These are phyloP conservation scores for Pollimyrus isidori DNA, from an alignment of 2,113 vertebrate genomes.

Conservation along the genomic window DNA sequence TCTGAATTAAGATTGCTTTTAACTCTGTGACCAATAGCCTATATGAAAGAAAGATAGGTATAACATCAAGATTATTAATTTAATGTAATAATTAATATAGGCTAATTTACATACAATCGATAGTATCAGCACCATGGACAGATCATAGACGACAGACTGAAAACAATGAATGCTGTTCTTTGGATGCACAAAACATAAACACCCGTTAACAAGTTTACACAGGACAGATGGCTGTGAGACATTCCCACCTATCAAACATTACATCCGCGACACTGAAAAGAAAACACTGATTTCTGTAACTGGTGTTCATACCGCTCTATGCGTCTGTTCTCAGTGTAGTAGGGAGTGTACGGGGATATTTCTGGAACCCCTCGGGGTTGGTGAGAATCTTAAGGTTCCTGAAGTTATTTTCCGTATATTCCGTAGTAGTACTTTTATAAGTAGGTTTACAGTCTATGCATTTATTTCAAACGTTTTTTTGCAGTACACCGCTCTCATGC, in stretches of 20 bases:
- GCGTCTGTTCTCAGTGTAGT: not conserved
- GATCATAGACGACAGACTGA: not conserved
- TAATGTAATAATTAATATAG: not conserved
- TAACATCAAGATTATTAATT: not conserved
- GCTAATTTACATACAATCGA: not conserved
- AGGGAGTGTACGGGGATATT: not conserved
- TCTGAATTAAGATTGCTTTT: not conserved
- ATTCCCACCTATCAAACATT: not conserved
- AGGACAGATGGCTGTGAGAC: not conserved
- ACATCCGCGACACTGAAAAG: not conserved
- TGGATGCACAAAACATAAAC: not conserved
- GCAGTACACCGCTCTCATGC: not conserved
- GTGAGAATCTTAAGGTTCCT: not conserved
- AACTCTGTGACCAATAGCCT: not conserved
- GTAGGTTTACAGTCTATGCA: not conserved
- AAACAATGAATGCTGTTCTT: not conserved
- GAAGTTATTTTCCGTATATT: not conserved
- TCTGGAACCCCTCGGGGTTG: not conserved
- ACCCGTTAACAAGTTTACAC: not conserved
- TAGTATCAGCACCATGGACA: constrained; percentile 22
- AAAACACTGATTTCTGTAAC: not conserved
- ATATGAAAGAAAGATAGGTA: not conserved
- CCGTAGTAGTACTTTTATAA: not conserved
- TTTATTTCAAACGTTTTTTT: not conserved
- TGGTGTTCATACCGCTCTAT: not conserved